Evolutionary conservation across 2,113 vertebrate genomes (phyloP).

Genomic region (Irena cyanogastra): DNA sequence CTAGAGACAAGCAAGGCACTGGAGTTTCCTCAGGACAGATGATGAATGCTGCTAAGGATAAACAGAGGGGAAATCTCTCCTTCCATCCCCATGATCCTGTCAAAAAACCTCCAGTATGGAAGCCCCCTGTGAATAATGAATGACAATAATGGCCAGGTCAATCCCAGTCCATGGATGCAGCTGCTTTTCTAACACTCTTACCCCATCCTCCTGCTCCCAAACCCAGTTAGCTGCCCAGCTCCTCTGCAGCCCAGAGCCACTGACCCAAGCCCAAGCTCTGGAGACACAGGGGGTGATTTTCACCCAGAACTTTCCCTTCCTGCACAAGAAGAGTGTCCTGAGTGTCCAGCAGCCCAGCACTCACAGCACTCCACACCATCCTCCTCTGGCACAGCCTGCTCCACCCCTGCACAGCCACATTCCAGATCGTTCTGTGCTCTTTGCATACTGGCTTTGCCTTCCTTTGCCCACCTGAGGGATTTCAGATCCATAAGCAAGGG

Average conservation of each 20-base stretch:
- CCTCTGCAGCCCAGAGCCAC: neutral
- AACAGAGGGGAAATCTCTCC: neutral
- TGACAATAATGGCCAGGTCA: neutral
- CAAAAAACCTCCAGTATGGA: neutral
- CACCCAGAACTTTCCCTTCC: neutral
- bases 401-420: neutral
- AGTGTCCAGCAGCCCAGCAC: neutral
- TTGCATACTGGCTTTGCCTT: neutral
- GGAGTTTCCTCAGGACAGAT: neutral
- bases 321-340: neutral
- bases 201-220: neutral
- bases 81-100: neutral
- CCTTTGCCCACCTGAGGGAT: neutral
- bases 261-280: neutral
- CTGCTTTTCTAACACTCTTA: neutral
- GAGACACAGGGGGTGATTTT: neutral
- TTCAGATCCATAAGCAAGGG: neutral
- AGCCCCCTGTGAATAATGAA: neutral
- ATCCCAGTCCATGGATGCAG: neutral
- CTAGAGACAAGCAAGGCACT: neutral
- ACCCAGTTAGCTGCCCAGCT: neutral
- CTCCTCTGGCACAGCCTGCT: neutral
- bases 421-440: neutral
- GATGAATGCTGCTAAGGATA: neutral
- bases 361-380: neutral